Conservation (phyloP, 2,113 vertebrate species). For the Entelurus aequoreus region DNA sequence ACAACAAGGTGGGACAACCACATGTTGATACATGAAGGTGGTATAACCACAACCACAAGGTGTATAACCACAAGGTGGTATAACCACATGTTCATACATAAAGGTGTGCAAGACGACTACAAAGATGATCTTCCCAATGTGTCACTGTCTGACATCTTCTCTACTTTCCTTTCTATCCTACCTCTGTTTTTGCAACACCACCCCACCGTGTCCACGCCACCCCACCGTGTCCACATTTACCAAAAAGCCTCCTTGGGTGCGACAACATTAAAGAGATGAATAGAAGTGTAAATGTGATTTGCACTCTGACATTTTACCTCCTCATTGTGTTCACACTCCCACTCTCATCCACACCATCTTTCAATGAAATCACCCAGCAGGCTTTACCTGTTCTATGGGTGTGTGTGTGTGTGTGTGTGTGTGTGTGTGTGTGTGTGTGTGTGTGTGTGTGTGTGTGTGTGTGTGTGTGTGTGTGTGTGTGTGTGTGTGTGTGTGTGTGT, state of each 20-base stretch:
- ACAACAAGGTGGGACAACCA: too few species aligned
- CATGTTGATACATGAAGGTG: too few species aligned
- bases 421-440: not conserved
- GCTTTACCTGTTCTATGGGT: conserved; percentile 3
- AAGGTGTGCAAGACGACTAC: too few species aligned
- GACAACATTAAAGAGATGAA: conserved; percentile 6
- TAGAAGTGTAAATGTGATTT: conserved; percentile 7
- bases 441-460: too few species aligned
- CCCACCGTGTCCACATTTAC: not conserved
- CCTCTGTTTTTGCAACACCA: not conserved
- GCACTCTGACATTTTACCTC: conserved; percentile 23
- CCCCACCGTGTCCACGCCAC: too few species aligned
- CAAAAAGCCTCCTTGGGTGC: conserved; percentile 3
- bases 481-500: conserved; percentile 1
- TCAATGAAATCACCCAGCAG: conserved; percentile 7
- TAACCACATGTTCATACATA: too few species aligned
- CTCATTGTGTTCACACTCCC: conserved; percentile 18
- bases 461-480: too few species aligned
- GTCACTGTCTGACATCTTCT: not conserved
- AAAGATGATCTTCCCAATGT: not conserved
- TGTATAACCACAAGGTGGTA: too few species aligned
- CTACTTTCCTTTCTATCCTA: not conserved
- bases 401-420: conserved; percentile 16
- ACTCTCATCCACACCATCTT: conserved; percentile 13
- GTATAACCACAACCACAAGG: too few species aligned